These are phyloP conservation scores for Dolichopus griseipennis DNA, from an alignment of 2,888 invertebrate genomes.

Conservation along the genomic window DNA sequence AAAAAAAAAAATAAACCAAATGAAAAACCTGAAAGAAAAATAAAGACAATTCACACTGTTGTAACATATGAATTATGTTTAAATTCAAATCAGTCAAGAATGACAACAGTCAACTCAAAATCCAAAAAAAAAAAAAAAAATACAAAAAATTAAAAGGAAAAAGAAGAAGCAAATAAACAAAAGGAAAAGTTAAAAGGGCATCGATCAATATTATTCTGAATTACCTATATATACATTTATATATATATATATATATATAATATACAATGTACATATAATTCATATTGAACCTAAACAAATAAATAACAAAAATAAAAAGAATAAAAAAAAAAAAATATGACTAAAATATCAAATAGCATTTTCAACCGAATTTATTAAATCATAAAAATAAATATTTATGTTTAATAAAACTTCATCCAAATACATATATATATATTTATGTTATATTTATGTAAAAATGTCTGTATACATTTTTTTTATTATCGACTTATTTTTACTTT, in stretches of 20 bases:
- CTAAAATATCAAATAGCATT: slow-evolving; percentile 5
- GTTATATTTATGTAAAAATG: neutral
- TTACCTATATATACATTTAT: neutral
- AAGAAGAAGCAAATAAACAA: neutral
- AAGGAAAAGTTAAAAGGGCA: slow-evolving; percentile 3
- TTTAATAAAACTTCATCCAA: neutral
- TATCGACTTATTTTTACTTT: too few species aligned
- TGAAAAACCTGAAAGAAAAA: too few species aligned
- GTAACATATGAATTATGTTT: neutral
- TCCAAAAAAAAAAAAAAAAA: too few species aligned
- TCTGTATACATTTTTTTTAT: too few species aligned
- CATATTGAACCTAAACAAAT: neutral
- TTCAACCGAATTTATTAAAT: slow-evolving; percentile 6
- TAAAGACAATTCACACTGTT: too few species aligned
- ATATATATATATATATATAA: neutral
- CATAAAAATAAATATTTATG: slow-evolving; percentile 6
- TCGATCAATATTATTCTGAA: neutral
- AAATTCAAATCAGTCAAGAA: neutral
- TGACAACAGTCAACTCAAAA: neutral
- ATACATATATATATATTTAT: neutral
- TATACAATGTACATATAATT: too few species aligned
- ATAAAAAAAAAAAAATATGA: neutral
- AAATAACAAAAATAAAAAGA: neutral
- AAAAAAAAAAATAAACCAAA: neutral
- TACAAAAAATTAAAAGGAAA: neutral